Evolutionary conservation across 2,888 invertebrate species (phyloP), one percentile per base, ranked within the genome.

Genomic region (Dioctria linearis): DNA sequence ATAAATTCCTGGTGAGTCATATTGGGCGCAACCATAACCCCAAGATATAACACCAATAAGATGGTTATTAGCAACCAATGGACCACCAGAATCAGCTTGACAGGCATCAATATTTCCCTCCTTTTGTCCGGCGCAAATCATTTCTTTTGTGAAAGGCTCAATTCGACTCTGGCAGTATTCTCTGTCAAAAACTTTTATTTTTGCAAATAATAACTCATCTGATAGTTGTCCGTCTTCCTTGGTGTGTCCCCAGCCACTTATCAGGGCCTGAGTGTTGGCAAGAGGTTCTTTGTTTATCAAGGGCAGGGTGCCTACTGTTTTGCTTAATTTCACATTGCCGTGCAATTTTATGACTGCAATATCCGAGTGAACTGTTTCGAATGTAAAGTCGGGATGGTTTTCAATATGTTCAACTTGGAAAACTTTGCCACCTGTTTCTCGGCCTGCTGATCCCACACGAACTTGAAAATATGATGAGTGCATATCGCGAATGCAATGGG

Each of bases 81-180:
- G 66, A 43, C 66, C 66, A 37, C 66, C 46, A 43, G 66, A 66
- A 46, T 66, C 66, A 3, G 43, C 66, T 43, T 42, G 42, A 13
- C 66, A 66, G 5, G 66, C 8, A 66, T 66, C 66, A 42, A 43
- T 13, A 8, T 11, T 13, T 5, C 66, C 66, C 1, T 66, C 43
- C 42, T 3, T 11, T n/a, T 13, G 43, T 5, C 66, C 66, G 8
- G 66, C 66, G 13, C 66, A 66, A 66, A 66, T 66, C 66, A 66
- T 66, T n/a, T 66, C 42, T 8, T 61, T 61, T 61, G 5, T 37
- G 25, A 39, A 61, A 39, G 4, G 4, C 6, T 4, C 6, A 61
- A 61, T 4, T 11, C 4, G 54, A 11, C 25, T 13, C n/a, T 5
- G 25, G 37, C 37, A 61, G 25, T 8, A 13, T 4, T 25, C 61